phyloP scores from a whole-genome alignment of 2,888 invertebrate species.

The Hirtodrosophila duncani region DNA sequence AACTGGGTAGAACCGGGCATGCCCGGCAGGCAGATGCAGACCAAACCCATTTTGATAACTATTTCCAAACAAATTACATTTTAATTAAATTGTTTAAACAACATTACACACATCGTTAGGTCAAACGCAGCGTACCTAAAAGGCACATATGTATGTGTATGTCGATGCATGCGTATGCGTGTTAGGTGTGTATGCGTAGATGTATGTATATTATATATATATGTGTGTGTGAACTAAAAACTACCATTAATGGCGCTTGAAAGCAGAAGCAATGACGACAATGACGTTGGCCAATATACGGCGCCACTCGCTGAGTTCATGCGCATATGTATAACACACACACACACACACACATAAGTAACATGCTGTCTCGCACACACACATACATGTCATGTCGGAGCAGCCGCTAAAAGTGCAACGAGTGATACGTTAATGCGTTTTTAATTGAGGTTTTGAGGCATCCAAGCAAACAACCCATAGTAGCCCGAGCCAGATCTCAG shows the following conservation, averaged over 20 bases:
- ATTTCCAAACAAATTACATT: constrained; percentile 76
- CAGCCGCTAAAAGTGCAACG: constrained; percentile 54
- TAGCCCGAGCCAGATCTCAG: constrained; percentile 9
- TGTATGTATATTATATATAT: constrained; percentile 8
- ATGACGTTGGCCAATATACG: constrained; percentile 44
- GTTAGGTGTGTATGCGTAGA: constrained; percentile 10
- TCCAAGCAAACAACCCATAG: constrained; percentile 44
- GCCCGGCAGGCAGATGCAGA: not conserved
- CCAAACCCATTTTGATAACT: constrained; percentile 67
- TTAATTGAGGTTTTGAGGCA: constrained; percentile 75
- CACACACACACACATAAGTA: constrained; percentile 10
- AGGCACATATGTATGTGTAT: constrained; percentile 16
- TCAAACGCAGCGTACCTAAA: constrained; percentile 73
- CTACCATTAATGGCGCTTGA: constrained; percentile 66
- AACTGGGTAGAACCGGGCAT: too few relatives aligned
- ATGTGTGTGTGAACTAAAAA: constrained; percentile 36
- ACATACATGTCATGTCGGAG: not conserved
- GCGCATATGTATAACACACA: constrained; percentile 60
- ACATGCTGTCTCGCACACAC: constrained; percentile 4
- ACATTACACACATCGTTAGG: constrained; percentile 76
- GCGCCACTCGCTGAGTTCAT: constrained; percentile 64
- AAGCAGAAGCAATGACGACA: constrained; percentile 14
- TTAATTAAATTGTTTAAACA: constrained; percentile 77
- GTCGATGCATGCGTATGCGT: constrained; percentile 36
- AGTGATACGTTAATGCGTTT: constrained; percentile 75